Conservation (phyloP, 2,888 invertebrate species). For the Drosophila fulvimacula region DNA sequence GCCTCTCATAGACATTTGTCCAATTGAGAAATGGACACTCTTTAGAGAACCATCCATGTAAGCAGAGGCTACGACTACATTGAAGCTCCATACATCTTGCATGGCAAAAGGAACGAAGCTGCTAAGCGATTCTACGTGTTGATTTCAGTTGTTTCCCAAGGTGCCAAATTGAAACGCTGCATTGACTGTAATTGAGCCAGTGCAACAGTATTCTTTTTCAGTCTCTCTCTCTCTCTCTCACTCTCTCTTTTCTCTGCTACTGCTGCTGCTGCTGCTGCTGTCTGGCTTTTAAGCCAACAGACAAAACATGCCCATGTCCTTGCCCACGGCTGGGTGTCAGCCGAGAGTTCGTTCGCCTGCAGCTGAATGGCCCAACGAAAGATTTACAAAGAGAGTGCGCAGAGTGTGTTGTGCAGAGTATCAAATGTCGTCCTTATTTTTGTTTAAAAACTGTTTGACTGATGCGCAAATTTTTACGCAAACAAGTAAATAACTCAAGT, state of each 20-base stretch:
- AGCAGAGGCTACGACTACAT: neutral
- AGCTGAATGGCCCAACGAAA: neutral
- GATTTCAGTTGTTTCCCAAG: neutral
- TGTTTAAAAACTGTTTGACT: slow-evolving; percentile 44
- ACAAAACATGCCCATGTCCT: slow-evolving; percentile 25
- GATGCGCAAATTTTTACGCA: slow-evolving; percentile 47
- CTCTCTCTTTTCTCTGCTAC: neutral
- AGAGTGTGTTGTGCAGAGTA: neutral
- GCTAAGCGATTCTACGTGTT: slow-evolving; percentile 9
- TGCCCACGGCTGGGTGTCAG: slow-evolving; percentile 3
- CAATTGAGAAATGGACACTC: neutral
- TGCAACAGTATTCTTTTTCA: neutral
- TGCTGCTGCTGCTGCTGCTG: neutral
- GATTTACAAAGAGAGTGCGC: neutral
- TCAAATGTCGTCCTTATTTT: slow-evolving; percentile 7
- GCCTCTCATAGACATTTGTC: neutral
- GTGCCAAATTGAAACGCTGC: neutral
- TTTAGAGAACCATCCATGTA: neutral
- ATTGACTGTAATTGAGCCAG: neutral
- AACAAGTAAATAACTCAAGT: slow-evolving; percentile 56
- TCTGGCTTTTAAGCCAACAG: slow-evolving; percentile 13
- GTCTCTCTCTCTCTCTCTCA: neutral
- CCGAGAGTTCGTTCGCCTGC: neutral
- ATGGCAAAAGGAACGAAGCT: neutral
- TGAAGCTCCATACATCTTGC: neutral